Conservation (phyloP, 2,113 vertebrate genomes). For the Gobius niger region DNA sequence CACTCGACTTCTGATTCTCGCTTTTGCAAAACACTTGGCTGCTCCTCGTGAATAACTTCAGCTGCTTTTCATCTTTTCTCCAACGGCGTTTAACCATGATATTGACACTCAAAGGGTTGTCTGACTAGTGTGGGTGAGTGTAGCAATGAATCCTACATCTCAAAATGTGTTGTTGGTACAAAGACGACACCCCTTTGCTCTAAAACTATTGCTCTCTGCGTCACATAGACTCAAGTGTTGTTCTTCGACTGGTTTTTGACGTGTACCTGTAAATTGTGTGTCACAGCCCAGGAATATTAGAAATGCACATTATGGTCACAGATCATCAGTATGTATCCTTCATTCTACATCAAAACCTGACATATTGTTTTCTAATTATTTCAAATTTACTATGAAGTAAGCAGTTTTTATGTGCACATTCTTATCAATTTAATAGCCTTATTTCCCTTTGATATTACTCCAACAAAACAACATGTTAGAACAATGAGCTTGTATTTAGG, state of each 20-base stretch:
- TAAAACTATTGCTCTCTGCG: not conserved
- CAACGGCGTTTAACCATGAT: slow-evolving; percentile 15
- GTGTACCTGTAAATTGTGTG: slow-evolving; percentile 47
- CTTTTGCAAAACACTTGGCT: slow-evolving; percentile 50
- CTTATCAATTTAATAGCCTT: no score
- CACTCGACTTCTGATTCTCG: slow-evolving; percentile 55
- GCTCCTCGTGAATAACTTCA: slow-evolving; percentile 41
- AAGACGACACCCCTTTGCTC: not conserved
- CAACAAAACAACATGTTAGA: no score
- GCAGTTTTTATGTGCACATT: no score
- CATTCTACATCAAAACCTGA: no score
- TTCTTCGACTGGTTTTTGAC: slow-evolving; percentile 9
- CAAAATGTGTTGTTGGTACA: not conserved
- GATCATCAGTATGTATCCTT: no score
- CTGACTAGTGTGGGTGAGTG: not conserved
- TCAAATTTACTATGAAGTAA: no score
- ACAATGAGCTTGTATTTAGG: no score
- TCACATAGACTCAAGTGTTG: not conserved
- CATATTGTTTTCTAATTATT: no score
- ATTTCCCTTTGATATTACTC: no score
- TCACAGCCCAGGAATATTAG: not conserved
- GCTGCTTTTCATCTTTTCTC: slow-evolving; percentile 48
- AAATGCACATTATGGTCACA: slow-evolving; percentile 14
- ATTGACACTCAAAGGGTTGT: slow-evolving; percentile 14
- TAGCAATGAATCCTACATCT: not conserved